Conservation (phyloP, 1,140 invertebrate genomes). For the Mactra quadrangularis region DNA sequence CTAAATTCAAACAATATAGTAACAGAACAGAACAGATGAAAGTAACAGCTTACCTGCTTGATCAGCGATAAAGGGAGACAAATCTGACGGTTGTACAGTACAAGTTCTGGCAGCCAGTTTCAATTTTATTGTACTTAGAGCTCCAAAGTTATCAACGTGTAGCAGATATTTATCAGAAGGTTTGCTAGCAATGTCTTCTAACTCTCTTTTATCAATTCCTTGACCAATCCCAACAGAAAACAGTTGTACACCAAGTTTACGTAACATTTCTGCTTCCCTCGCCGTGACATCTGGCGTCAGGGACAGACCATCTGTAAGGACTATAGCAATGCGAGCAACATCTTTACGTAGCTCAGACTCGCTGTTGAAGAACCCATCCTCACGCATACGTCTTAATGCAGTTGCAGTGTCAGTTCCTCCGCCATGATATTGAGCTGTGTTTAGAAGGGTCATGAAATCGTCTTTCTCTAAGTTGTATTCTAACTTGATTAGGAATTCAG, state of each 20-base stretch:
- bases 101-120: conserved; percentile 72
- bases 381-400: conserved; percentile 64
- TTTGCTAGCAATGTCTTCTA: conserved; percentile 67
- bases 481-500: conserved; percentile 63
- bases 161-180: conserved; percentile 66
- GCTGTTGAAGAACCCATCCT: conserved; percentile 59
- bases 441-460: conserved; percentile 44
- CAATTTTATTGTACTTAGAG: conserved; percentile 72
- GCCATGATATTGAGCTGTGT: conserved; percentile 61
- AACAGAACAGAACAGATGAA: too few relatives aligned
- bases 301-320: conserved; percentile 79
- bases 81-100: conserved; percentile 59
- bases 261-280: conserved; percentile 62
- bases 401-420: conserved; percentile 71
- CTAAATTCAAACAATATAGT: too few relatives aligned
- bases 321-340: conserved; percentile 68
- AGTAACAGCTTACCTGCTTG: conserved; percentile 51
- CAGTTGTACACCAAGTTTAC: conserved; percentile 67
- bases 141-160: conserved; percentile 67
- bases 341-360: conserved; percentile 47
- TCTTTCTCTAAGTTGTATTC: conserved; percentile 52
- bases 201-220: conserved; percentile 69
- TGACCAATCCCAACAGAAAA: conserved; percentile 74
- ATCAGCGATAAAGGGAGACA: conserved; percentile 1
- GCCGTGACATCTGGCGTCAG: conserved; percentile 60